Conservation (phyloP, 92 coral and sea anemone genomes). For the Epizoanthus fatuus region DNA sequence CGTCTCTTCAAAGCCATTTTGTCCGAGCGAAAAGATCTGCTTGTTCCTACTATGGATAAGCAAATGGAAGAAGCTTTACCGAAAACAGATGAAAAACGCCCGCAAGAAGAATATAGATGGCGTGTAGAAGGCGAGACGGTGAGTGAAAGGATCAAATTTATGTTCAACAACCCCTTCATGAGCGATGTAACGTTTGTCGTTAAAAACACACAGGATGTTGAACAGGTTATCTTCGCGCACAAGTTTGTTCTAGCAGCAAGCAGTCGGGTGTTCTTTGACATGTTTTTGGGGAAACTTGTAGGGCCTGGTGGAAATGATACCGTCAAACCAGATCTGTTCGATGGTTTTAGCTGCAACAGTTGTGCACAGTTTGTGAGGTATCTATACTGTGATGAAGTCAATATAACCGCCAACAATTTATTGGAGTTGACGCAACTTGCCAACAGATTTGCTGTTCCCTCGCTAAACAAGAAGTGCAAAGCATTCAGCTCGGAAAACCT, state of each 20-base stretch:
- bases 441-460: slow-evolving; percentile 13
- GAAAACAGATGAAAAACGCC: no score
- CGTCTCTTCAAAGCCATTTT: no score
- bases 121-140: slow-evolving; percentile 10
- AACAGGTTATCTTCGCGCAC: slow-evolving; percentile 34
- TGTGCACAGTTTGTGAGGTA: slow-evolving; percentile 10
- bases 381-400: slow-evolving; percentile 28
- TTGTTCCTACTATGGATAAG: no score
- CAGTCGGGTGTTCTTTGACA: slow-evolving; percentile 37
- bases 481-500: slow-evolving; percentile 2
- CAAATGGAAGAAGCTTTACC: no score
- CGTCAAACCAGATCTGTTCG: neutral
- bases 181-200: slow-evolving; percentile 30
- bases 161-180: slow-evolving; percentile 35
- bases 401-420: slow-evolving; percentile 11
- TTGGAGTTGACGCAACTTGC: slow-evolving; percentile 15
- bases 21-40: no score
- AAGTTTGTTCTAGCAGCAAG: slow-evolving; percentile 27
- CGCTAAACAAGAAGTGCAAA: slow-evolving; percentile 6
- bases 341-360: slow-evolving; percentile 23
- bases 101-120: neutral
- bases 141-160: slow-evolving; percentile 25
- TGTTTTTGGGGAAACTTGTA: slow-evolving; percentile 35
- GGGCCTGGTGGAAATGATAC: neutral
- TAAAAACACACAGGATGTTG: neutral